Evolutionary conservation across 2,113 vertebrate genomes (phyloP).

Genomic region (Ctenodactylus gundi): DNA sequence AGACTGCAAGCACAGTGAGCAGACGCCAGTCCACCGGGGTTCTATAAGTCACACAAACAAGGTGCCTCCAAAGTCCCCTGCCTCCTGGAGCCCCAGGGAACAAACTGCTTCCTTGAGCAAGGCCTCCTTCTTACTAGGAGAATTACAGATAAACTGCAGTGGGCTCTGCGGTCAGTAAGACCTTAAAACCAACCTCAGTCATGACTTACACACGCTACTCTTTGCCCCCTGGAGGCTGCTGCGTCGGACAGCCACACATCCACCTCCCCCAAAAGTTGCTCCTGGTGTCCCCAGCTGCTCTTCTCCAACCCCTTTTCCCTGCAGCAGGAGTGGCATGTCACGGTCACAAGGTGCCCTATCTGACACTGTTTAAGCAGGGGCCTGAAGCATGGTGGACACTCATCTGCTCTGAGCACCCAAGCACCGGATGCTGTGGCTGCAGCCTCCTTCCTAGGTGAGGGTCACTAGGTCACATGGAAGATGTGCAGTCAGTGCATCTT

Average conservation of each 20-base stretch:
- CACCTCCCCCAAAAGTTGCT: neutral
- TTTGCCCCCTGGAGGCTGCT: neutral
- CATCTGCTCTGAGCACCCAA: too few species aligned
- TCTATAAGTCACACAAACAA: too few species aligned
- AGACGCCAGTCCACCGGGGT: too few species aligned
- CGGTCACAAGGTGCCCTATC: too few species aligned
- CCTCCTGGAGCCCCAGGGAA: neutral
- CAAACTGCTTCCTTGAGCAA: neutral
- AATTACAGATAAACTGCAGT: too few species aligned
- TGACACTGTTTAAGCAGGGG: too few species aligned
- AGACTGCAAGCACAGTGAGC: neutral
- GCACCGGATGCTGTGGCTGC: too few species aligned
- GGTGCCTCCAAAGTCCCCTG: neutral
- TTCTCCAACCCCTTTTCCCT: neutral
- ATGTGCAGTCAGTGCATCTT: too few species aligned
- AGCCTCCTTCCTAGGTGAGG: neutral
- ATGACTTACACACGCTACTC: neutral
- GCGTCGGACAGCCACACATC: neutral
- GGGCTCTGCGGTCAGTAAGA: too few species aligned
- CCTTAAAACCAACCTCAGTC: neutral
- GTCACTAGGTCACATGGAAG: neutral
- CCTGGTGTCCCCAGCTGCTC: too few species aligned
- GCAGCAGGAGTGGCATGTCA: too few species aligned
- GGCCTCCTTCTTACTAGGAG: neutral
- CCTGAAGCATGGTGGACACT: too few species aligned